phyloP scores from a whole-genome alignment of 2,113 vertebrate genomes.

The Microtus pennsylvanicus region DNA sequence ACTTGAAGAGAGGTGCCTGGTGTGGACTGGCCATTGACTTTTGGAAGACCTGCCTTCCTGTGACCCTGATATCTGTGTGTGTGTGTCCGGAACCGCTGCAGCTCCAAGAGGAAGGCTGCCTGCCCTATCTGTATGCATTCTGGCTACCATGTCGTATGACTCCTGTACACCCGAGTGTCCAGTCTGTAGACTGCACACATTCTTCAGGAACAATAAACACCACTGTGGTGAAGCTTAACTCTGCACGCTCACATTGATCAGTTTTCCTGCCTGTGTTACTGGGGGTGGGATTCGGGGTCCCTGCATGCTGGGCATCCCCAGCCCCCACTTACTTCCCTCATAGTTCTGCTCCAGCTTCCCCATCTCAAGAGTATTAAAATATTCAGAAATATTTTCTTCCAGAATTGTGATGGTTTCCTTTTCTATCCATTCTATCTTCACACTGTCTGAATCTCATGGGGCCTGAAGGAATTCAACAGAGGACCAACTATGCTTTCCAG shows the following conservation, averaged over 20 bases:
- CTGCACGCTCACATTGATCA: neutral
- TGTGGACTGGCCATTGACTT: neutral
- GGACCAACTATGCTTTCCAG: neutral
- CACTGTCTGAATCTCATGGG: neutral
- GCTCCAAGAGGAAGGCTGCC: neutral
- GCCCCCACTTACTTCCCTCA: neutral
- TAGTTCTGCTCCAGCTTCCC: neutral
- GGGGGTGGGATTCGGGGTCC: too few species aligned
- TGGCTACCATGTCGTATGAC: neutral
- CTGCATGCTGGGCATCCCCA: neutral
- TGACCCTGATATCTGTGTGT: fast-evolving
- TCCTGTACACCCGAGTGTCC: neutral
- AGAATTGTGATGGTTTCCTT: neutral
- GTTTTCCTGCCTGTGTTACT: too few species aligned
- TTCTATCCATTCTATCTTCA: neutral
- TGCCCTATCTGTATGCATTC: neutral
- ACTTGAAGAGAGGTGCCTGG: too few species aligned
- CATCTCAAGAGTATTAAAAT: neutral
- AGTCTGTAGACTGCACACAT: neutral
- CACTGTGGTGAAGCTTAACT: neutral
- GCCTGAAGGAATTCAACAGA: neutral
- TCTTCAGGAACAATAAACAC: neutral
- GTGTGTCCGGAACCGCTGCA: neutral
- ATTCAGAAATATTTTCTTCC: neutral
- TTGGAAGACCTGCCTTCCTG: too few species aligned